Base-by-base conservation (phyloP, 2,113 vertebrate genomes). In the Ctenodactylus gundi region DNA sequence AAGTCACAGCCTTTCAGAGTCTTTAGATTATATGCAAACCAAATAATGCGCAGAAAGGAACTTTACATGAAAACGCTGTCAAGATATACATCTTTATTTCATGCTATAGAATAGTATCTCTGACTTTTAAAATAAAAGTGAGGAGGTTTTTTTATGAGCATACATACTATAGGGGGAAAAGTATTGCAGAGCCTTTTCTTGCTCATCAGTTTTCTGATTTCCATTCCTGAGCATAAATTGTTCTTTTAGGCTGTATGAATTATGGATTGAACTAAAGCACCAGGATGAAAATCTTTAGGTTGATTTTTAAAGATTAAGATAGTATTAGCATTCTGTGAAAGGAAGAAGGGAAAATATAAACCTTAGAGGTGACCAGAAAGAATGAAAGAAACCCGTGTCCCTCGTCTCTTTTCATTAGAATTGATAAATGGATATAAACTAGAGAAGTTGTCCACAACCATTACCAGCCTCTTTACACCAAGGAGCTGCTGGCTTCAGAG, bases 321-420 rank as follows among this genome's bases (percentile, higher is more conserved):
- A 95, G 58, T 87, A 10, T 95, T 95, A 94, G 77, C 76, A 95
- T 96, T 95, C 73, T 90, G 10, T 84, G 93, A 90, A 94, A 88
- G 70, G 18, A 91, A 36, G 25, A 18, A 58, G 94, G 7, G 39
- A 77, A 97, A 92, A 51, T n/a, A 62, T 34, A 85, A 89, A 86
- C 72, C 34, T 21, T 29, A 76, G 36, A 83, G 4, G 75, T 57
- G 21, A 89, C 95, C 95, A 93, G 97, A 85, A 86, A 94, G 95
- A 97, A 94, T 97, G 36, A 96, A 93, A 93, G 97, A 88, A 97
- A 95, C 90, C 39, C 98, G 34, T 55, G 86, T 29, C 94, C 36
- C 75, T 95, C 3, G 0, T 75, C 84, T 98, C 94, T 96, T 97
- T 91, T 94, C 93, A 84, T 21, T 80, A 58, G 84, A 95, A 81